Base-by-base conservation (phyloP, 2,113 vertebrate species). In the Corythornis vintsioides region DNA sequence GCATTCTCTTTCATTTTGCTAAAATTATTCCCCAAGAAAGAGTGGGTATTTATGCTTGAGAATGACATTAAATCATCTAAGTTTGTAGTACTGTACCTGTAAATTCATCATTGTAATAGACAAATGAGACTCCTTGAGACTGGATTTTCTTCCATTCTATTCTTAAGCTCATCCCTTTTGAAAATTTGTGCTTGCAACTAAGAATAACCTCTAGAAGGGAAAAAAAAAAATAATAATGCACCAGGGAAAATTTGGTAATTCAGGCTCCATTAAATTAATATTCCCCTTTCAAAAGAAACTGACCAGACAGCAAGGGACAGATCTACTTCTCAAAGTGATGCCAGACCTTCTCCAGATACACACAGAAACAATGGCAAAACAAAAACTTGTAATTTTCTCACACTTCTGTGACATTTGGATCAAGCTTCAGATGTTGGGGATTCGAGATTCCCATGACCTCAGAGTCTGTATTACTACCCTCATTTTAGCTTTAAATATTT, bases 121-220 rank as follows among this genome's bases (percentile, higher is more conserved):
- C 98, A 69, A 99, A 98, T 63, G 98, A 99, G 45, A 99, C 97
- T 21, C 97, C 97, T 15, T 85, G 95, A 24, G 96, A 78, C 15
- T 95, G 97, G 84, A 98, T 98, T 96, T 99, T 99, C 98, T 99
- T 99, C 99, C 99, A 99, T 93, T 99, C 99, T 80, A 99, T 97
- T 93, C 99, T 98, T 7, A 98, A 98, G 59, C 93, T 95, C 26
- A 67, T 87, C 11, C 97, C 98, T 33, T 52, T 97, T 48, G 98
- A 98, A 33, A 98, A 97, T 83, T 81, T 97, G 90, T 98, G 98
- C 76, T 95, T 96, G 97, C 99, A 99, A 73, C 98, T 98, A 95
- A 99, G 98, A 88, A 96, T 97, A 2, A 98, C 98, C 28, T 98
- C 99, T 99, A 92, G 42, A 61, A 24, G 13, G 11, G 16, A 2